phyloP scores from a whole-genome alignment of 2,797 vertebrate genomes.

The Clarias fuscus region DNA sequence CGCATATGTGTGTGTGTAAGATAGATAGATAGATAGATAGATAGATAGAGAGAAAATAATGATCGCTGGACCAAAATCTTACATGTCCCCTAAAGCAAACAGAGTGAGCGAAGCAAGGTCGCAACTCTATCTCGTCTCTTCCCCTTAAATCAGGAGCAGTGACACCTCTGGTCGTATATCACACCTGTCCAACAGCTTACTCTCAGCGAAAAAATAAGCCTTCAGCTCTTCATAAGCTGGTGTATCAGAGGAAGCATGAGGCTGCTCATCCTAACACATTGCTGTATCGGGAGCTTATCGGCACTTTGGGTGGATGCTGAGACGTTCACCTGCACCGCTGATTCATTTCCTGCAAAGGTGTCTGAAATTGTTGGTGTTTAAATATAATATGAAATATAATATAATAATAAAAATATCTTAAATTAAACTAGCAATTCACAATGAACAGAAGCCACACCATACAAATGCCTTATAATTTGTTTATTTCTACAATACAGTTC shows the following conservation, averaged over 20 bases:
- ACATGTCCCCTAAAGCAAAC: constrained; percentile 20
- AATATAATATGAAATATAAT: no score
- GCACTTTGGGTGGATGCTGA: neutral
- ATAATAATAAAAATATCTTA: no score
- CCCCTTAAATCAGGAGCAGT: neutral
- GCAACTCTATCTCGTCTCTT: neutral
- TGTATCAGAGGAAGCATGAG: neutral
- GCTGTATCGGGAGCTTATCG: neutral
- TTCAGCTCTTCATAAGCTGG: neutral
- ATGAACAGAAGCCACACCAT: no score
- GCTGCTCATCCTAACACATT: neutral
- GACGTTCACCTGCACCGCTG: neutral
- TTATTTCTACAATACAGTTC: no score
- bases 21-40: constrained; percentile 1
- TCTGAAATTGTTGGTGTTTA: no score
- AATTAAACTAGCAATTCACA: no score
- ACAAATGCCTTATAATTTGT: no score
- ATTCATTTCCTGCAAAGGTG: neutral
- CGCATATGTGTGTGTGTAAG: neutral
- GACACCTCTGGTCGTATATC: neutral
- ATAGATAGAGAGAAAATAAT: neutral
- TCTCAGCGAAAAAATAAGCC: neutral
- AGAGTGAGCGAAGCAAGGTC: neutral
- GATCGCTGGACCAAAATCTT: neutral
- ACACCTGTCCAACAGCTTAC: neutral